These are phyloP conservation scores for Gadopsis marmoratus DNA, from an alignment of 2,797 vertebrate species.

Conservation along the genomic window DNA sequence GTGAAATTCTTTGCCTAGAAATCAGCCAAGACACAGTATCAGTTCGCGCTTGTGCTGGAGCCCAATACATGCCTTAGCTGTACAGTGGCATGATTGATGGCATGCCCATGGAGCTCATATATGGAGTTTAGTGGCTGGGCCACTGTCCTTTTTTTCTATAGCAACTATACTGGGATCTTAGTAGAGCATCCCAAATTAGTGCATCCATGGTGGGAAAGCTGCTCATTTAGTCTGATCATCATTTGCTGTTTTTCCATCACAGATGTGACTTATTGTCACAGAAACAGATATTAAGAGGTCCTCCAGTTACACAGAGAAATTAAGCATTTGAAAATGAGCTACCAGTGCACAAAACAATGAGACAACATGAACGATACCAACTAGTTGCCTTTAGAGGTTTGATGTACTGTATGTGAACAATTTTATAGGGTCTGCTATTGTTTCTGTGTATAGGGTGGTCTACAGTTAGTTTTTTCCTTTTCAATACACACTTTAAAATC, in stretches of 20 bases:
- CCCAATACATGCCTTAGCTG: conserved; percentile 62
- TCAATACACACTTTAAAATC: neutral
- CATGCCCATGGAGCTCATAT: conserved; percentile 75
- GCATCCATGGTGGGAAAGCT: conserved; percentile 56
- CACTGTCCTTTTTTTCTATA: conserved; percentile 54
- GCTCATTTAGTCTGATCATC: conserved; percentile 46
- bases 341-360: neutral
- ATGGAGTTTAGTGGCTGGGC: conserved; percentile 76
- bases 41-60: conserved; percentile 32
- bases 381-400: neutral
- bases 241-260: conserved; percentile 33
- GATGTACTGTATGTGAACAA: neutral
- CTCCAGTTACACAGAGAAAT: neutral
- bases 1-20: conserved; percentile 5
- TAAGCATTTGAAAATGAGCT: too few species aligned
- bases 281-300: neutral
- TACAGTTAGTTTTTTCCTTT: neutral
- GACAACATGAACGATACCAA: neutral
- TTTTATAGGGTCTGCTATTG: neutral
- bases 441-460: neutral
- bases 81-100: conserved; percentile 74
- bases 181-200: conserved; percentile 74
- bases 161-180: conserved; percentile 73
- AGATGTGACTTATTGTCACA: neutral
- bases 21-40: conserved; percentile 44